Percentiles rank a stretch among this genome's conserved stretches.
These are phyloP conservation scores for Chinchilla lanigera DNA, from an alignment of 2,113 vertebrate genomes.

Conservation along the genomic window DNA sequence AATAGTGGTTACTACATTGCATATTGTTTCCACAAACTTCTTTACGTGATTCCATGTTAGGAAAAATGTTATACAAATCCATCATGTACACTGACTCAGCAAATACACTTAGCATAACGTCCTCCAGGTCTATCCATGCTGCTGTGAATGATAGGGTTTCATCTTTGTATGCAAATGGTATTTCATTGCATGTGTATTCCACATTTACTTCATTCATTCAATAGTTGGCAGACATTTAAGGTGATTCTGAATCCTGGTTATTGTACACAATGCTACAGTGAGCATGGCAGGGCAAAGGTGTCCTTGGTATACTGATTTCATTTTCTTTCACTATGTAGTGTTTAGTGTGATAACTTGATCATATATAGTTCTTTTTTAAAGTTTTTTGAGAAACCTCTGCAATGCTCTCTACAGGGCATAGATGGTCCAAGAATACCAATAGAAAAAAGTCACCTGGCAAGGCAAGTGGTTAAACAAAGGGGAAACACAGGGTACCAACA, in stretches of 20 bases:
- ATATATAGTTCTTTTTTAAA: neutral
- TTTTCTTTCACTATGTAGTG: neutral
- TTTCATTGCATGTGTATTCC: neutral
- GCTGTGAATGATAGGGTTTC: neutral
- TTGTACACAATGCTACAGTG: neutral
- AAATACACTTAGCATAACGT: neutral
- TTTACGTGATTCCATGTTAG: neutral
- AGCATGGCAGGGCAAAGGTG: neutral
- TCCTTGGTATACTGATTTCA: neutral
- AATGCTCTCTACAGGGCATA: neutral
- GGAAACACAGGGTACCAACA: neutral
- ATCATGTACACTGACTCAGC: neutral
- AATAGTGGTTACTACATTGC: too few relatives aligned
- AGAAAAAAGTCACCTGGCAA: too few relatives aligned
- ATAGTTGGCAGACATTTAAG: neutral
- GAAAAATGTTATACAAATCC: conserved; percentile 20
- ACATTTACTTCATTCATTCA: neutral
- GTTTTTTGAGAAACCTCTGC: neutral
- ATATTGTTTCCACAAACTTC: neutral
- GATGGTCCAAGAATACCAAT: neutral
- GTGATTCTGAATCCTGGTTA: neutral
- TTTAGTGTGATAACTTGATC: neutral
- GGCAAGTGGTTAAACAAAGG: too few relatives aligned
- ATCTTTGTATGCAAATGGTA: neutral
- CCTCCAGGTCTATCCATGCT: neutral